These are phyloP conservation scores for Porphyrio hochstetteri DNA, from an alignment of 2,113 vertebrate species.

Conservation along the genomic window DNA sequence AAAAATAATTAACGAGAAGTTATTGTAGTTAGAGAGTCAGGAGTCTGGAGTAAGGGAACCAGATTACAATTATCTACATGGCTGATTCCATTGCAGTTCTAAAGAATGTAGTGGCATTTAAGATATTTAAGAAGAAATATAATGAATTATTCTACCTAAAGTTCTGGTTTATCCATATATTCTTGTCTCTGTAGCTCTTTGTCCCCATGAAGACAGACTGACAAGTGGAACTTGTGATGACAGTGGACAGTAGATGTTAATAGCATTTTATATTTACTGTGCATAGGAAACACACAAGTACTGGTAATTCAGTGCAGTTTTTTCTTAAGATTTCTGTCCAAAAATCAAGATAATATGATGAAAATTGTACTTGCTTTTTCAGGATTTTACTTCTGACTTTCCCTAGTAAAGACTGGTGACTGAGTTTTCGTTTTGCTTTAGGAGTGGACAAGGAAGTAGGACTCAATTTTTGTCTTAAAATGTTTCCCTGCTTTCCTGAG, in stretches of 20 bases:
- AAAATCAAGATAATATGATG: background rate
- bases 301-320: background rate
- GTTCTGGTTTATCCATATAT: background rate
- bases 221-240: background rate
- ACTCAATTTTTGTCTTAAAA: background rate
- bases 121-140: background rate
- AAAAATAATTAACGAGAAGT: background rate
- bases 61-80: background rate
- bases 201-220: background rate
- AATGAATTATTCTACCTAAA: background rate
- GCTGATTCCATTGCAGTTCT: background rate
- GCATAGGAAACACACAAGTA: background rate
- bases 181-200: background rate
- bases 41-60: background rate
- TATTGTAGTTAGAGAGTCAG: background rate
- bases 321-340: background rate
- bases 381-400: background rate
- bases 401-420: background rate
- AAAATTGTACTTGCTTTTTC: rapidly evolving
- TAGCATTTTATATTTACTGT: background rate
- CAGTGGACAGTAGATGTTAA: background rate
- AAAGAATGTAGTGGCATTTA: background rate
- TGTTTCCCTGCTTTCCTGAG: background rate
- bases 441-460: background rate
- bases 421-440: background rate